Base-by-base conservation (phyloP, 1,140 invertebrate genomes). In the Phymastichus coffea region DNA sequence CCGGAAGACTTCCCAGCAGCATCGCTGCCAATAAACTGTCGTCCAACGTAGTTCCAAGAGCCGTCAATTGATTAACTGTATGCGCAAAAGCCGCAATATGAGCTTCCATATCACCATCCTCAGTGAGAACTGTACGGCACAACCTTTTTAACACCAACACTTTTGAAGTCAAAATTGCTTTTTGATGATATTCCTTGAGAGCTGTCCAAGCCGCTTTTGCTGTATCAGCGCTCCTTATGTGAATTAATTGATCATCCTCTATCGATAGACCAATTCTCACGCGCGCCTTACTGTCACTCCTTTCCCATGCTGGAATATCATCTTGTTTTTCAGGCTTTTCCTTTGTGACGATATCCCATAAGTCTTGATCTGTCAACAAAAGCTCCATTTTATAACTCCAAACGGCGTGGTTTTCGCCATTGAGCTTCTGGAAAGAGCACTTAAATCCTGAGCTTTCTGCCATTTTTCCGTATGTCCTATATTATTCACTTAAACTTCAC, bases 351-450 rank as follows among this genome's bases (percentile, higher is more conserved):
- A 20, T n/a, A n/a, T n/a, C n/a, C 63, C 57, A 64, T 20, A 61
- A 48, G 19, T 61, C 40, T 55, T 55, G 48, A 19, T 65, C 53
- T 41, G 57, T 48, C 4, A 65, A 26, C 15, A 65, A 20, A 26
- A 65, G 43, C 54, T 65, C 59, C 60, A 65, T 63, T 23, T 58
- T 57, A 12, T 61, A 65, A 7, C 53, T 57, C 60, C 59, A 63
- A 12, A 58, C 37, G 15, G 23, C 22, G 28, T 59, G 59, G 25
- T 63, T 63, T 10, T 30, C 33, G 12, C 47, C 56, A n/a, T 46
- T 49, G 15, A 59, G 54, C 51, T 59, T 62, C 22, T 52, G 20
- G 20, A 52, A 19, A 23, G 22, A n/a, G 14, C 40, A 52, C 25
- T 14, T 38, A 3, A 15, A 7, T 20, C n/a, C 19, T 26, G 25